phyloP scores from a whole-genome alignment of 2,113 vertebrate species.

The Hypanus sabinus region DNA sequence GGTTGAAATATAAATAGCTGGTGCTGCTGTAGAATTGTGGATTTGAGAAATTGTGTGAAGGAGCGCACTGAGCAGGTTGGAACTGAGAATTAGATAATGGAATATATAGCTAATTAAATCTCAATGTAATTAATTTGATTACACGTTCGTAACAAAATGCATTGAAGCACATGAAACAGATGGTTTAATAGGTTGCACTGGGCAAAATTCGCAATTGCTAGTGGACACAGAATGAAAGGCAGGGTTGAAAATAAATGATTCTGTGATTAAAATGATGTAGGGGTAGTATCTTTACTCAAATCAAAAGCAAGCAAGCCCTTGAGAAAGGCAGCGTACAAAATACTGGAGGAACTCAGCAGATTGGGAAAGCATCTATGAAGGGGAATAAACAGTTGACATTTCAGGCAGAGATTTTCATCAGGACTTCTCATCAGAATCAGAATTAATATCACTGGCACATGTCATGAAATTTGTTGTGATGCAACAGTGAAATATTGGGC shows the following conservation, averaged over 20 bases:
- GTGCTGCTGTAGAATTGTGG: neutral
- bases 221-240: neutral
- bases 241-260: neutral
- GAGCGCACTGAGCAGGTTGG: neutral
- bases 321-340: too few species aligned
- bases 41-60: neutral
- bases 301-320: neutral
- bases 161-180: neutral
- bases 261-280: neutral
- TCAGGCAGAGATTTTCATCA: too few species aligned
- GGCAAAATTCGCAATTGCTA: neutral
- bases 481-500: too few species aligned
- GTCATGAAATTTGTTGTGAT: too few species aligned
- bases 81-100: neutral
- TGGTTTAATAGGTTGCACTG: neutral
- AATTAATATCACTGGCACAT: too few species aligned
- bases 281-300: neutral
- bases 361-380: too few species aligned
- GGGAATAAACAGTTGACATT: too few species aligned
- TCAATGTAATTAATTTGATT: slow-evolving; percentile 19
- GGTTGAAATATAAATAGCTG: neutral
- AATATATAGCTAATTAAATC: slow-evolving; percentile 23
- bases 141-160: neutral
- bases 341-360: too few species aligned
- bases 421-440: too few species aligned